Percentiles rank a stretch among this genome's conserved stretches.
These are phyloP conservation scores for Daboia siamensis DNA, from an alignment of 2,113 vertebrate species.

Conservation along the genomic window DNA sequence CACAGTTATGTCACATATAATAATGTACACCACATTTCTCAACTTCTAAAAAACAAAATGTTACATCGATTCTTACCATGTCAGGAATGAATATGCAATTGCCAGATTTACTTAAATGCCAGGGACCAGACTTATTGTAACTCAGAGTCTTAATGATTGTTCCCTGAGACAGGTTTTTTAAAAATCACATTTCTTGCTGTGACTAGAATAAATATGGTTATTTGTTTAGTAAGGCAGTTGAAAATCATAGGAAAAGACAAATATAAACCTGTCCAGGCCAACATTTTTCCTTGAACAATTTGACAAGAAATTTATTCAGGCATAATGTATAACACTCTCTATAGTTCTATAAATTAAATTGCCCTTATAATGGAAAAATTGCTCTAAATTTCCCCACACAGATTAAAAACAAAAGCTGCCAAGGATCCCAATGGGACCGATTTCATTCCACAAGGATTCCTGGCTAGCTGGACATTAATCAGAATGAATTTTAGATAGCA, in stretches of 20 bases:
- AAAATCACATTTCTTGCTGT: slow-evolving; percentile 3
- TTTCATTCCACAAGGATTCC: background rate
- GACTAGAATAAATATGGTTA: background rate
- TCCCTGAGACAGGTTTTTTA: background rate
- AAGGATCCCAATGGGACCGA: background rate
- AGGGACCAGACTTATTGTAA: slow-evolving; percentile 23
- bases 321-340: background rate
- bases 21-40: background rate
- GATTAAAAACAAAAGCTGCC: background rate
- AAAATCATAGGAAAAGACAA: slow-evolving; percentile 20
- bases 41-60: background rate
- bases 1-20: background rate
- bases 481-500: background rate
- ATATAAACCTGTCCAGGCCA: slow-evolving; percentile 13
- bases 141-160: slow-evolving; percentile 24
- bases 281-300: background rate
- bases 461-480: background rate
- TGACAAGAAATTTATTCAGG: slow-evolving; percentile 4
- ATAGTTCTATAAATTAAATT: background rate
- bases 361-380: background rate
- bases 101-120: slow-evolving; percentile 14
- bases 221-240: slow-evolving; percentile 18
- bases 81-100: slow-evolving; percentile 14
- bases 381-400: background rate
- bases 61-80: slow-evolving; percentile 10